A percentile compares a stretch with the other conserved stretches of the same genome.
These are phyloP conservation scores for Cerastis leucographa DNA, from an alignment of 2,888 invertebrate species.

Conservation along the genomic window DNA sequence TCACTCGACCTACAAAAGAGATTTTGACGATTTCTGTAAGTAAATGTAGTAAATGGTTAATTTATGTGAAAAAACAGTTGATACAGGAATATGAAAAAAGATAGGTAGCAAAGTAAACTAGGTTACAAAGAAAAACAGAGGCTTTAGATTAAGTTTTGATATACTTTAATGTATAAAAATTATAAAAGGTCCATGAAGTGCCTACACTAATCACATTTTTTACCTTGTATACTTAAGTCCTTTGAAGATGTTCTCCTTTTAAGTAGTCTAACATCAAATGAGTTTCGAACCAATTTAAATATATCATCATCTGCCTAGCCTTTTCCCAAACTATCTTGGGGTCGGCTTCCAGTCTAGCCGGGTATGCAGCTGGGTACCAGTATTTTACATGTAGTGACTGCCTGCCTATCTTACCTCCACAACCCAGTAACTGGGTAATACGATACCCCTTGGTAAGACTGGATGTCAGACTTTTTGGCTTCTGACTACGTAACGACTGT, in stretches of 20 bases:
- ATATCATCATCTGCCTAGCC: too few relatives aligned
- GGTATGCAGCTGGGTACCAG: too few relatives aligned
- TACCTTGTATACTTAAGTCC: background rate
- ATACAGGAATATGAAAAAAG: background rate
- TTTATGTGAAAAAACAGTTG: background rate
- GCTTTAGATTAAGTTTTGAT: background rate
- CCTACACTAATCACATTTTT: background rate
- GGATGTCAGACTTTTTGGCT: too few relatives aligned
- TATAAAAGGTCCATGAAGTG: background rate
- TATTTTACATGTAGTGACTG: too few relatives aligned
- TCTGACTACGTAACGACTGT: too few relatives aligned
- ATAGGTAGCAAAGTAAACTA: background rate
- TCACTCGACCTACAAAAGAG: conserved; percentile 16
- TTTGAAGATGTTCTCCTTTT: background rate
- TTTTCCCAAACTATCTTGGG: too few relatives aligned
- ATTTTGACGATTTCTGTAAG: conserved; percentile 12
- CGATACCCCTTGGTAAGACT: too few relatives aligned
- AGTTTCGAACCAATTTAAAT: conserved; percentile 6
- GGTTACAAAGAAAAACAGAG: too few relatives aligned
- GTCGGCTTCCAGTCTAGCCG: too few relatives aligned
- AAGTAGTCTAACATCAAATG: conserved; percentile 4
- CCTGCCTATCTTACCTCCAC: too few relatives aligned
- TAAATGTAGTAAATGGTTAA: background rate
- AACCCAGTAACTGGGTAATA: too few relatives aligned
- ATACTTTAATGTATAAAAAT: background rate